A percentile compares a stretch with the other conserved stretches of the same genome.
Conservation (phyloP, 2,888 invertebrate genomes). For the Crossocerus cetratus region DNA sequence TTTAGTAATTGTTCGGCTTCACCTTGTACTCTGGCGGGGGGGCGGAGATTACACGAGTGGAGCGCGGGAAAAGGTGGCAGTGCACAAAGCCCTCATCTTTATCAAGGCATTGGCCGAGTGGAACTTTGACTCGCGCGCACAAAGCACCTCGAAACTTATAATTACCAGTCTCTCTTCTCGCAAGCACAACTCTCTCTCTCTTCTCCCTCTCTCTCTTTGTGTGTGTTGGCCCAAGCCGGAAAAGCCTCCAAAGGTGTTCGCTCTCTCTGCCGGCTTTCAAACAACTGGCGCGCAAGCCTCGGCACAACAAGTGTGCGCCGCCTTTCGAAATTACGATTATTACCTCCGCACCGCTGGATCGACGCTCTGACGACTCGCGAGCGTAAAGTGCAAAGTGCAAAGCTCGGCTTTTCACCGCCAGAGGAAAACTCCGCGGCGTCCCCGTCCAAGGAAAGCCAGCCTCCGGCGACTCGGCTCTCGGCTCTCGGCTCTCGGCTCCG, state of each 20-base stretch:
- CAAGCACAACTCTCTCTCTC: no score
- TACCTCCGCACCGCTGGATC: constrained; percentile 29
- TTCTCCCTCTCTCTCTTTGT: no score
- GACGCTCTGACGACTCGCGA: not conserved
- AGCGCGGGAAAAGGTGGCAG: no score
- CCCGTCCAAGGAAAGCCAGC: not conserved
- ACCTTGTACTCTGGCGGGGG: no score
- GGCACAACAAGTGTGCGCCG: constrained; percentile 6
- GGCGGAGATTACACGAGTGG: no score
- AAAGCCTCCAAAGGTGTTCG: no score
- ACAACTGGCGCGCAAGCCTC: not conserved
- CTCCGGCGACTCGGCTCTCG: no score
- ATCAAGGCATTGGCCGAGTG: not conserved
- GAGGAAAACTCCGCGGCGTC: not conserved
- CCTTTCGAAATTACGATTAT: constrained; percentile 8
- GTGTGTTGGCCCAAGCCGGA: no score
- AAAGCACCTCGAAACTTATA: not conserved
- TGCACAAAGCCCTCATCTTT: not conserved
- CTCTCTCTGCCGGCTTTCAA: no score
- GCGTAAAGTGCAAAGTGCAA: not conserved
- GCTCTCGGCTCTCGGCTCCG: no score
- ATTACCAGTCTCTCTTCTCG: not conserved
- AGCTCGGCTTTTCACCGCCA: no score
- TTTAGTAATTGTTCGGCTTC: no score
- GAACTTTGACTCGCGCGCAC: not conserved